These are phyloP conservation scores for Brienomyrus longianalis DNA, from an alignment of 2,113 vertebrate species.

Conservation along the genomic window DNA sequence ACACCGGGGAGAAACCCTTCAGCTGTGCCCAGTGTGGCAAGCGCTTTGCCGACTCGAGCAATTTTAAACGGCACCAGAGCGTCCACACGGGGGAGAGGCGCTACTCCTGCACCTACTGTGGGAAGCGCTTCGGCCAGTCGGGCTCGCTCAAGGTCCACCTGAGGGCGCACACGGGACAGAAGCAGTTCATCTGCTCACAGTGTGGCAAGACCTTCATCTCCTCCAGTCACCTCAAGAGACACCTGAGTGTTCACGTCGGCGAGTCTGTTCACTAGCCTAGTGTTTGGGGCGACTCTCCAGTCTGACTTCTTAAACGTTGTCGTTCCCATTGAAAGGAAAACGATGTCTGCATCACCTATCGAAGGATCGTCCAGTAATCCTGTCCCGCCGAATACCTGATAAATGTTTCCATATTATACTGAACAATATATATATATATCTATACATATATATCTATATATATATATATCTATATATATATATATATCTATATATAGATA, in stretches of 20 bases:
- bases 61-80: slow-evolving; percentile 58
- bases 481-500: neutral
- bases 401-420: neutral
- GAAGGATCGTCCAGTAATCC: neutral
- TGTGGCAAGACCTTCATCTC: slow-evolving; percentile 56
- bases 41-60: slow-evolving; percentile 57
- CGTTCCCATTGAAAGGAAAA: neutral
- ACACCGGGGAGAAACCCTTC: slow-evolving; percentile 58
- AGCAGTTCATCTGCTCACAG: slow-evolving; percentile 45
- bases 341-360: neutral
- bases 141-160: slow-evolving; percentile 57
- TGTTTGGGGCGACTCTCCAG: slow-evolving; percentile 10
- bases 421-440: neutral
- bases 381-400: neutral
- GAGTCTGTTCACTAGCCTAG: neutral
- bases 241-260: slow-evolving; percentile 34
- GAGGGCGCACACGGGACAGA: slow-evolving; percentile 50
- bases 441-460: neutral
- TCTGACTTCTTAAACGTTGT: neutral
- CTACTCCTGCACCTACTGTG: slow-evolving; percentile 57
- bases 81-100: slow-evolving; percentile 58
- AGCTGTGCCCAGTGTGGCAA: slow-evolving; percentile 53
- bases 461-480: neutral
- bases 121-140: slow-evolving; percentile 58
- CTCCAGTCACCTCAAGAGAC: slow-evolving; percentile 45